These are phyloP conservation scores for Tragelaphus oryx DNA, from an alignment of 2,797 vertebrate genomes.

Conservation along the genomic window DNA sequence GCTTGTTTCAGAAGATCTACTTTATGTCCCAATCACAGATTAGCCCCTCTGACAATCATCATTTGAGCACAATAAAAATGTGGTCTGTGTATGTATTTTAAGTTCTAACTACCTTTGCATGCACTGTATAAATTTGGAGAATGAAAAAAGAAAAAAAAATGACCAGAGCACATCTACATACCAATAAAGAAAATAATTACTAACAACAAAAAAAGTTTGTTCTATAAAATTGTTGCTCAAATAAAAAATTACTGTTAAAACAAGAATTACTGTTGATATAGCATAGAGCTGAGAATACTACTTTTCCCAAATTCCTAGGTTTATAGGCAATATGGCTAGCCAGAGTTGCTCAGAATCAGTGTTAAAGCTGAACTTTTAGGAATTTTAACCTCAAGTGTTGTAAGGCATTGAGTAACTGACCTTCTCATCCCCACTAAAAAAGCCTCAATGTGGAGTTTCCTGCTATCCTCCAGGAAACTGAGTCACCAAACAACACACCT, in stretches of 20 bases:
- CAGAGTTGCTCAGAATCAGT: background rate
- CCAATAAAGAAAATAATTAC: constrained; percentile 5
- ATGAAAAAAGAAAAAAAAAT: background rate
- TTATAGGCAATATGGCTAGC: background rate
- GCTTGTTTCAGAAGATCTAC: constrained; percentile 7
- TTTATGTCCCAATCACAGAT: background rate
- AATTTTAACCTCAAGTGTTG: constrained; percentile 45
- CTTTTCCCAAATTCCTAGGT: constrained; percentile 2
- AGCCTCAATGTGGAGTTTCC: constrained; percentile 8
- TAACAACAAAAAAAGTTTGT: background rate
- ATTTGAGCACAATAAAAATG: background rate
- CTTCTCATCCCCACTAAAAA: constrained; percentile 33
- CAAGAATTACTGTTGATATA: background rate
- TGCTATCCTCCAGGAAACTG: constrained; percentile 53
- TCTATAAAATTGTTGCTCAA: constrained; percentile 18
- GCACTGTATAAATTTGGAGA: background rate
- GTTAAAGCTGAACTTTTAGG: constrained; percentile 43
- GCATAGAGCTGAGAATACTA: background rate
- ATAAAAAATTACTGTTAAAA: background rate
- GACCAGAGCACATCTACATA: background rate
- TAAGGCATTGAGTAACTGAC: constrained; percentile 23
- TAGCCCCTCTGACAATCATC: background rate
- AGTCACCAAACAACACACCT: constrained; percentile 55
- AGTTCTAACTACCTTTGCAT: background rate
- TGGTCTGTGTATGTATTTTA: background rate